Evolutionary conservation across 2,113 vertebrate genomes (phyloP), one percentile per base, ranked within the genome.

Genomic region (Phaethon lepturus): DNA sequence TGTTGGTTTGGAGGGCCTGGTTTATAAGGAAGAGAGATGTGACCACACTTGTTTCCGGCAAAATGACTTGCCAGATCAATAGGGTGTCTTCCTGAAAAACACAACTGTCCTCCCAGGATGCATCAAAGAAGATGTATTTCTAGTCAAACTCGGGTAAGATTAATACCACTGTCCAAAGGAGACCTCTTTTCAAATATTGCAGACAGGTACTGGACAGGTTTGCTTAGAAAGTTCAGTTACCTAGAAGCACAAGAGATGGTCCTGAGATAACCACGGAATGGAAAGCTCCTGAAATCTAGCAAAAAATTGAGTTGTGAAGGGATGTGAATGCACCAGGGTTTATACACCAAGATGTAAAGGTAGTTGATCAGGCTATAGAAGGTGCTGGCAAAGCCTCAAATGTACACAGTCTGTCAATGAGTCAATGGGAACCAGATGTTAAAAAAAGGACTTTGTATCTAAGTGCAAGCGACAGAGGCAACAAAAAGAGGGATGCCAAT

Each of bases 61-160:
- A 96, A 90, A 78, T 68, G 40, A 75, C 87, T 85, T 93, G 69
- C 56, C 80, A 82, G 69, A 96, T 96, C 95, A 85, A 94, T 94
- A 91, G 24, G 33, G 69, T 56, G 19, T 60, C 96, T 95, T 95
- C 89, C 77, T 95, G 93, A 88, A 89, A 94, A 91, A 94, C 29
- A 75, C 44, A 72, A 25, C 56, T 76, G 86, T 88, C 93, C 92
- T 92, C 33, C 86, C 82, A 86, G 68, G 89, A 77, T 44, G 80
- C 38, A 38, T 56, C 64, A 84, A 94, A 84, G 87, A 74, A 47
- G 80, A 95, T 25, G 11, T 45, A 86, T 73, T 93, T 94, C 85
- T 74, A 94, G 88, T 87, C 62, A 96, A 58, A 83, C 42, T 79
- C 71, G 85, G 69, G 66, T 79, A 93, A 93, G 84, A 95, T 53